Evolutionary conservation across 2,888 invertebrate species (phyloP), one percentile per base, ranked within the genome.

Genomic region (Cantharis rufa): DNA sequence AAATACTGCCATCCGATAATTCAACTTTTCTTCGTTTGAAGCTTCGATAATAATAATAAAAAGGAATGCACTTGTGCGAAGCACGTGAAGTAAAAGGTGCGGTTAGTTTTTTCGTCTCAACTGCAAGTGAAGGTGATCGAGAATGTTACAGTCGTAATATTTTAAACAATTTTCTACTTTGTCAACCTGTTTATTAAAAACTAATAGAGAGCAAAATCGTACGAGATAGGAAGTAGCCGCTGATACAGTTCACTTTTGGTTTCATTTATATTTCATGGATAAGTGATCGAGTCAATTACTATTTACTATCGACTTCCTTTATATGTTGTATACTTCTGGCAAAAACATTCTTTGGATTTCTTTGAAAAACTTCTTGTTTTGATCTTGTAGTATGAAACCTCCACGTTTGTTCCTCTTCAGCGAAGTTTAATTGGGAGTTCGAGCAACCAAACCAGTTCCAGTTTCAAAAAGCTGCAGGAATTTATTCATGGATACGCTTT

Each of bases 81-180:
- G 72, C 62, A 66, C 69, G 78, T 70, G 75, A 74, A 70, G 70
- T 77, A 73, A 64, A 76, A 78, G 79, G 77, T 69, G 75, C 70
- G 79, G 75, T 74, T 63, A n/a, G 4, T 28, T 69, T 77, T 79
- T 78, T 79, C 70, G 69, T 75, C 68, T 78, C 75, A 76, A 75
- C 76, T 73, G 74, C 71, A 74, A 84, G 82, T 83, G 83, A 84
- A 83, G 83, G 83, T 82, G 81, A 83, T 83, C 84, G 78, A 81
- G 83, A 81, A 83, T 82, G 80, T 80, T 80, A 79, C 77, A 70
- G 72, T 78, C 77, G 74, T 72, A 73, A 69, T 71, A 71, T 74
- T 71, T 73, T 73, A 74, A 71, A 73, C 73, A 71, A 75, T 76
- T 78, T 78, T 78, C 78, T 71, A 71, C 76, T 75, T 74, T 15